Evolutionary conservation across 2,888 invertebrate genomes (phyloP).

Genomic region (Oegoconia quadripuncta): DNA sequence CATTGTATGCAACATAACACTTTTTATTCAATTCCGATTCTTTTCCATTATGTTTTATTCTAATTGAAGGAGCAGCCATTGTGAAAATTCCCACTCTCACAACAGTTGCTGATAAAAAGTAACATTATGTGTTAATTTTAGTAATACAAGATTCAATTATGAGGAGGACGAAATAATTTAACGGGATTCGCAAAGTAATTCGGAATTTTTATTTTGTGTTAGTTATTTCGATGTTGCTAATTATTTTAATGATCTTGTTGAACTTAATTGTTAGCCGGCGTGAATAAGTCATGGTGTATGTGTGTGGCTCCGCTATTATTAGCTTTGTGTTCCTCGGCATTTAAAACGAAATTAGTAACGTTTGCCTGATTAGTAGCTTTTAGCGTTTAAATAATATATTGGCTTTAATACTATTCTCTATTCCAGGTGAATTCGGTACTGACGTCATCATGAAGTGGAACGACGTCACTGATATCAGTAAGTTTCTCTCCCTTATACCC

Average conservation of each 20-base stretch:
- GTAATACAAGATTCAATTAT: slow-evolving; percentile 45
- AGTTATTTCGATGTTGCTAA: neutral
- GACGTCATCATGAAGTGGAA: slow-evolving; percentile 78
- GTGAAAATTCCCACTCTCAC: slow-evolving; percentile 58
- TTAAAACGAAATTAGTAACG: too few relatives aligned
- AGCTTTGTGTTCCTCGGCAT: too few relatives aligned
- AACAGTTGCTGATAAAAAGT: slow-evolving; percentile 41
- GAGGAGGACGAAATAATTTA: slow-evolving; percentile 15
- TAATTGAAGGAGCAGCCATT: slow-evolving; percentile 52
- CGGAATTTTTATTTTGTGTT: neutral
- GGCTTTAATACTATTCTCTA: too few relatives aligned
- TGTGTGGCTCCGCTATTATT: too few relatives aligned
- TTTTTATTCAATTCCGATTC: slow-evolving; percentile 44
- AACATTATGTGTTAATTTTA: slow-evolving; percentile 51
- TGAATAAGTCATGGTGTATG: too few relatives aligned
- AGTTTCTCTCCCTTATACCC: slow-evolving; percentile 31
- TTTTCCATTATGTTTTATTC: slow-evolving; percentile 45
- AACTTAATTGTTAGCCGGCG: too few relatives aligned
- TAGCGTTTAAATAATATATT: too few relatives aligned
- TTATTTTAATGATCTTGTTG: neutral
- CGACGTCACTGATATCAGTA: slow-evolving; percentile 73
- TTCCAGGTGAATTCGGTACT: slow-evolving; percentile 70
- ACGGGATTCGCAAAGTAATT: slow-evolving; percentile 14
- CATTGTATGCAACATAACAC: slow-evolving; percentile 48
- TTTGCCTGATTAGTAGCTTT: too few relatives aligned